Conservation (phyloP, 2,113 vertebrate genomes). For the Microcebus griseorufus region DNA sequence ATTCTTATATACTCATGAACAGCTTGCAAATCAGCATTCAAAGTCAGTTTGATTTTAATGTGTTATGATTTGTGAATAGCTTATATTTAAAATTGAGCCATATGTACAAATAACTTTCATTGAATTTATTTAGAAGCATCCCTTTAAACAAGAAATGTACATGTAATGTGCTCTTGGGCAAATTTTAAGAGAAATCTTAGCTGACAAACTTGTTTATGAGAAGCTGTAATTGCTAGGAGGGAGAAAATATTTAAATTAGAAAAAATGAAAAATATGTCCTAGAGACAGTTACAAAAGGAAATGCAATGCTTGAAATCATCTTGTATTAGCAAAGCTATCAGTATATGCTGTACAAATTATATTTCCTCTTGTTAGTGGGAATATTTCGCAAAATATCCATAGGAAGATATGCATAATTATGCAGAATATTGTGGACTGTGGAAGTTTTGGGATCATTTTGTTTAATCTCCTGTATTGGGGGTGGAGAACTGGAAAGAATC, state of each 20-base stretch:
- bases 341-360: neutral
- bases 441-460: neutral
- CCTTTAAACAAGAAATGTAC: constrained; percentile 62
- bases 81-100: constrained; percentile 75
- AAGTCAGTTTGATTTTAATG: constrained; percentile 56
- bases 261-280: constrained; percentile 64
- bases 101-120: constrained; percentile 71
- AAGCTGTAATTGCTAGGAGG: constrained; percentile 35
- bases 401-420: neutral
- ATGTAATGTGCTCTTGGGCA: constrained; percentile 65
- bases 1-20: neutral
- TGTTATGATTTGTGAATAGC: constrained; percentile 64
- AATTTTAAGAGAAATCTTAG: constrained; percentile 69
- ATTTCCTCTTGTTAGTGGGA: constrained; percentile 43
- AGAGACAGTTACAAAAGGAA: constrained; percentile 49
- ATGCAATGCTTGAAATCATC: constrained; percentile 28
- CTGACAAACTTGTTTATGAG: constrained; percentile 67
- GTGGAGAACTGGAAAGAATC: neutral
- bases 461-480: neutral
- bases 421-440: neutral
- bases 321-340: constrained; percentile 42
- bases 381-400: neutral
- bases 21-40: constrained; percentile 65
- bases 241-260: constrained; percentile 62
- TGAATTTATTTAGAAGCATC: constrained; percentile 65